Base-by-base conservation (phyloP, 2,797 vertebrate genomes). In the Lagorchestes hirsutus region DNA sequence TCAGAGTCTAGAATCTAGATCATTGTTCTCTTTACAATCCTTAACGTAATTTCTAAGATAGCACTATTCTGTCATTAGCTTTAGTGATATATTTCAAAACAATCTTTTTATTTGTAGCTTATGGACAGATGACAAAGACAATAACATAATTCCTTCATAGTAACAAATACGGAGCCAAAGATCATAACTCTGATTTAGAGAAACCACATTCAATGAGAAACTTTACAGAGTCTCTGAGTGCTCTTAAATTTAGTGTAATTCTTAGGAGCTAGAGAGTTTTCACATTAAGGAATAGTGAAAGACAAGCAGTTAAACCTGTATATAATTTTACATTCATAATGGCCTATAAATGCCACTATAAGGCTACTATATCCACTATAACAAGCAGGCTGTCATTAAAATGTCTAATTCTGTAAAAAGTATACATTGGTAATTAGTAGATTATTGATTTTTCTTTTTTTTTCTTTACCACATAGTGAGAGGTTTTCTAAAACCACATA, bases 361-460 rank as follows among this genome's bases (percentile, higher is more conserved):
- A 96, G 95, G 92, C 92, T 98, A 95, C 55, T 94, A 92, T 95
- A 94, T 96, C 90, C 57, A 90, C 82, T 93, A 62, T 54, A 96
- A 94, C 22, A 97, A 93, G 56, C 59, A 94, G 55, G 27, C 52
- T 93, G 54, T 97, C 97, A 93, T 97, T 97, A 97, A 98, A 98
- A 97, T 93, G 92, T 57, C 97, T 92, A 93, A 29, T 91, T 57
- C 54, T 90, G 5, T 59, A 94, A 67, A 95, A 24, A 90, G 92
- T 58, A 95, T 54, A 90, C 18, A 59, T 94, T 97, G 97, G 97
- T 97, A 98, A 97, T 96, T 98, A 98, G 98, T 98, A 95, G 96
- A 46, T 96, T 98, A 98, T 98, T 93, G 95, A 98, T 95, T 98
- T 98, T 97, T 52, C 55, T 40, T 96, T 97, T 0, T 98, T 40